These are phyloP conservation scores for Festucalex cinctus DNA, from an alignment of 2,113 vertebrate species.

Conservation along the genomic window DNA sequence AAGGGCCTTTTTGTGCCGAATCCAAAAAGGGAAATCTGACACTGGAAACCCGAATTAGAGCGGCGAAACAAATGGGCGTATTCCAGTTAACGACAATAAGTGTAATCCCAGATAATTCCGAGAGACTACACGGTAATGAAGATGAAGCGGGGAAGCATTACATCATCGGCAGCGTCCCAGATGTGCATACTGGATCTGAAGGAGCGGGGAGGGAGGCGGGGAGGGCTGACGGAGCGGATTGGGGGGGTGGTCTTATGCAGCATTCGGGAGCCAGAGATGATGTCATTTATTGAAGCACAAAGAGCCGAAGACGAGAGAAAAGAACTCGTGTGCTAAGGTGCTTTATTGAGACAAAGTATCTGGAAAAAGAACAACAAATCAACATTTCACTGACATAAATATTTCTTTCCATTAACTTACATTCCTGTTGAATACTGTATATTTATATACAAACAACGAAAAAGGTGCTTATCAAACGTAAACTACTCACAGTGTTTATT, in stretches of 20 bases:
- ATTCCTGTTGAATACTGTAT: slow-evolving; percentile 38
- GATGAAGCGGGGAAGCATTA: slow-evolving; percentile 42
- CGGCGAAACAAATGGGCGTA: not conserved
- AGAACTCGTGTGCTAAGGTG: slow-evolving; percentile 74
- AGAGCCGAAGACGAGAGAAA: slow-evolving; percentile 52
- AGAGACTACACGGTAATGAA: slow-evolving; percentile 9
- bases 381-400: slow-evolving; percentile 53
- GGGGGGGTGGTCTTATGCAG: slow-evolving; percentile 29
- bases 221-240: slow-evolving; percentile 5
- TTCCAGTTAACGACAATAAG: not conserved
- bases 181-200: slow-evolving; percentile 40
- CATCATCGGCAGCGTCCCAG: slow-evolving; percentile 49
- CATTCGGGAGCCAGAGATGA: slow-evolving; percentile 62
- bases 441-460: slow-evolving; percentile 37
- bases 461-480: slow-evolving; percentile 47
- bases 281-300: slow-evolving; percentile 68
- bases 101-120: not conserved
- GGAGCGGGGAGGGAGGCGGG: slow-evolving; percentile 8
- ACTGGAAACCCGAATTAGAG: not conserved
- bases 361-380: slow-evolving; percentile 62
- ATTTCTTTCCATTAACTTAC: slow-evolving; percentile 44
- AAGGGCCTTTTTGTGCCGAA: slow-evolving; percentile 41
- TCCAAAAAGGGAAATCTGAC: slow-evolving; percentile 29
- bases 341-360: slow-evolving; percentile 75
- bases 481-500: slow-evolving; percentile 30